Conservation (phyloP, 2,113 vertebrate genomes). For the Rhea americana region DNA sequence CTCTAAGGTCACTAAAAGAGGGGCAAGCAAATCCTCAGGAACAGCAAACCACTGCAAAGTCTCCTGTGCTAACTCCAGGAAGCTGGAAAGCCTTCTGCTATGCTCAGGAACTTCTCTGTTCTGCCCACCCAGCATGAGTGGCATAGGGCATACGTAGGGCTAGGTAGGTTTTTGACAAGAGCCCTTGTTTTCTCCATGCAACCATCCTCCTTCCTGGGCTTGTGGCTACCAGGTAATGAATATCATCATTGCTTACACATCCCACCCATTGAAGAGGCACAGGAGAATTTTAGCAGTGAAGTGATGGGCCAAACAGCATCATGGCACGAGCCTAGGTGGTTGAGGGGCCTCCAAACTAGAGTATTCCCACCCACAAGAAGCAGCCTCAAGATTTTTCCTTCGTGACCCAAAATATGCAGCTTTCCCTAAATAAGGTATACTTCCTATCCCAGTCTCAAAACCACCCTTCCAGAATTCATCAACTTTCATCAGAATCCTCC, state of each 20-base stretch:
- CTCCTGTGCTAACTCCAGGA: fast-evolving
- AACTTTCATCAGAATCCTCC: neutral
- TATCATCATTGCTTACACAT: neutral
- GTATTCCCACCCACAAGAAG: neutral
- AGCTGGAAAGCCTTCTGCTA: neutral
- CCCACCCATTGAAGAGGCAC: neutral
- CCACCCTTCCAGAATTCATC: neutral
- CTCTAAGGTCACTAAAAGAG: neutral
- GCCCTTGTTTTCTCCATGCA: neutral
- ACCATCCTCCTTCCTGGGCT: neutral
- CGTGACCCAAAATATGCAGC: neutral
- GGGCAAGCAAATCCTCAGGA: neutral
- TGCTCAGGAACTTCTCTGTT: neutral
- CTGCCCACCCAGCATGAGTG: neutral
- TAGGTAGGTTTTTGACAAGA: neutral
- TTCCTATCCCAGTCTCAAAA: neutral
- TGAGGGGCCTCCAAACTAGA: neutral
- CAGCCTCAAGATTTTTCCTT: fast-evolving
- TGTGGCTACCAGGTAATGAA: neutral
- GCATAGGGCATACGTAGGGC: neutral
- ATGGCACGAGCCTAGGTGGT: neutral
- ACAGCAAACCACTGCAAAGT: neutral
- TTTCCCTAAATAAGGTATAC: neutral
- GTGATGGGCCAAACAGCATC: too few relatives aligned
- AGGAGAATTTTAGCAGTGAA: neutral